phyloP scores from a whole-genome alignment of 2,797 vertebrate genomes.

The Pygocentrus nattereri region DNA sequence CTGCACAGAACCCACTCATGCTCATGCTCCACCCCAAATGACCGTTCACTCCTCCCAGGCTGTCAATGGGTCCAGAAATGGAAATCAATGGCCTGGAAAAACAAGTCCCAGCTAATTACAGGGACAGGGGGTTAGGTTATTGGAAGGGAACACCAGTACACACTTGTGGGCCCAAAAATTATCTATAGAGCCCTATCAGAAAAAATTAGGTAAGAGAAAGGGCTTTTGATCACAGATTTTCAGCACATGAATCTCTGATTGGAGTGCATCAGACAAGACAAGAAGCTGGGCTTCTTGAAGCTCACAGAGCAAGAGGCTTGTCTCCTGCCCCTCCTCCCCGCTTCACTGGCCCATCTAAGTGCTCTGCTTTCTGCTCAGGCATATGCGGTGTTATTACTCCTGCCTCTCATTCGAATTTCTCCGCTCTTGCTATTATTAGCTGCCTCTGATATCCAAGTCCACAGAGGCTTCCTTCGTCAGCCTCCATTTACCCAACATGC shows the following conservation, averaged over 20 bases:
- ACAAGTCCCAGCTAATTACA: slow-evolving; percentile 54
- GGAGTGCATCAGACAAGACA: background rate
- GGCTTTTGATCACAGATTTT: background rate
- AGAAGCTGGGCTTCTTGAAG: slow-evolving; percentile 23
- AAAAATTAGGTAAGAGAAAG: background rate
- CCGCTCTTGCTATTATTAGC: slow-evolving; percentile 60
- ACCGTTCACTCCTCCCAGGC: background rate
- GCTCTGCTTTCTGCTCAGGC: slow-evolving; percentile 22
- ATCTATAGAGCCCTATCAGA: slow-evolving; percentile 37
- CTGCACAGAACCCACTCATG: background rate
- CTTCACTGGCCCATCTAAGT: slow-evolving; percentile 21
- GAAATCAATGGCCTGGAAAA: slow-evolving; percentile 66
- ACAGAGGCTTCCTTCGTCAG: slow-evolving; percentile 46
- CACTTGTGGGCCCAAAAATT: slow-evolving; percentile 42
- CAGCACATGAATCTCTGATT: slow-evolving; percentile 3
- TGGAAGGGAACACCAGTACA: slow-evolving; percentile 39
- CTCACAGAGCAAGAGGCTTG: slow-evolving; percentile 12
- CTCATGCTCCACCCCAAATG: slow-evolving; percentile 2
- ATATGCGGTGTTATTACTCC: slow-evolving; percentile 44
- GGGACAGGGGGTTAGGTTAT: slow-evolving; percentile 15
- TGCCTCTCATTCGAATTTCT: slow-evolving; percentile 56
- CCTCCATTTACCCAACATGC: slow-evolving; percentile 44
- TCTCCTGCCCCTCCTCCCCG: slow-evolving; percentile 15
- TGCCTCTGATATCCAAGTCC: slow-evolving; percentile 58
- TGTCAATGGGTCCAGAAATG: slow-evolving; percentile 48